These are phyloP conservation scores for Shinisaurus crocodilurus DNA, from an alignment of 2,113 vertebrate species.

Conservation along the genomic window DNA sequence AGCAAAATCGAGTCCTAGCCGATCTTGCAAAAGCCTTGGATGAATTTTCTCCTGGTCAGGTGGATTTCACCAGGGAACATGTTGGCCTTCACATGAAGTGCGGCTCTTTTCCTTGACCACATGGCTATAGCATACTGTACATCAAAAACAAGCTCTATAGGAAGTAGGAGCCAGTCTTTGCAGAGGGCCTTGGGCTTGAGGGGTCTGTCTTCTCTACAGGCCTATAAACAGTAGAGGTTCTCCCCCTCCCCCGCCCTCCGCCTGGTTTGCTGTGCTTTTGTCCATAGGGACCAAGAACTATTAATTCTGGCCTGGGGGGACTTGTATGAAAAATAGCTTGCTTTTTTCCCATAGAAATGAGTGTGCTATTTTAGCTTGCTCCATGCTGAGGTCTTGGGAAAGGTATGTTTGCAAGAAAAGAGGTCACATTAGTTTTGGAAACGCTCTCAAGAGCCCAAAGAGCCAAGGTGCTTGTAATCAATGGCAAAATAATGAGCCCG, in stretches of 20 bases:
- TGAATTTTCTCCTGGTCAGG: not conserved
- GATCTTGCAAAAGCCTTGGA: not conserved
- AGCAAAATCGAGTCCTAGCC: not conserved
- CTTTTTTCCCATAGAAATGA: not conserved
- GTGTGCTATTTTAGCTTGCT: conserved; percentile 8
- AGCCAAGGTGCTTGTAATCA: not conserved
- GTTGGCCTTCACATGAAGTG: not conserved
- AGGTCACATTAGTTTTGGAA: not conserved
- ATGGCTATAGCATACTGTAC: not conserved
- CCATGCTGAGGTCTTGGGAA: not conserved
- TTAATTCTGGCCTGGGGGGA: not conserved
- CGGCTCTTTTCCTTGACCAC: not conserved
- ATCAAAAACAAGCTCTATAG: not conserved
- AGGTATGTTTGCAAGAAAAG: not conserved
- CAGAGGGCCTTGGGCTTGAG: not conserved
- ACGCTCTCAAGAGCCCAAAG: no score
- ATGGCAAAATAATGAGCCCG: conserved; percentile 15
- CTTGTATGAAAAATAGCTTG: not conserved
- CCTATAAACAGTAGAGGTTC: not conserved
- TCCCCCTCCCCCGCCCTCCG: not conserved
- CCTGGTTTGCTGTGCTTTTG: not conserved
- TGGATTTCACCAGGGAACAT: not conserved
- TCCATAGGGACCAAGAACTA: accelerated
- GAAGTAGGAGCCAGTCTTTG: no score
- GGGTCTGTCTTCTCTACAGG: not conserved